These are phyloP conservation scores for Phenganax subtilis DNA, from an alignment of 92 coral and sea anemone genomes.

Conservation along the genomic window DNA sequence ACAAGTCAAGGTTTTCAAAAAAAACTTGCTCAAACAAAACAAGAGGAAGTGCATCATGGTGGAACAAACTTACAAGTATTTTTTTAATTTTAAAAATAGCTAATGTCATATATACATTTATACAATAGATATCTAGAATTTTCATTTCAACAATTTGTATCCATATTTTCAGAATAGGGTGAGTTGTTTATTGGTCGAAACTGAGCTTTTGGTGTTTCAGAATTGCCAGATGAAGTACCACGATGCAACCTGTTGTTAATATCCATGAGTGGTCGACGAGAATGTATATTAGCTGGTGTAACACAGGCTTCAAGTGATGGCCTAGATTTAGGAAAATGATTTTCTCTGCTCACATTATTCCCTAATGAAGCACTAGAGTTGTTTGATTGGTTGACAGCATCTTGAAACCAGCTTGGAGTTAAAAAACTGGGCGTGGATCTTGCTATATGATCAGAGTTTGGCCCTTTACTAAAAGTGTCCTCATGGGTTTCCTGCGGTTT, in stretches of 20 bases:
- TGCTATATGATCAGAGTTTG: background rate
- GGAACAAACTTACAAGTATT: background rate
- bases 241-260: slow-evolving; percentile 22
- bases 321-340: background rate
- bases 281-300: slow-evolving; percentile 12
- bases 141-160: slow-evolving; percentile 6
- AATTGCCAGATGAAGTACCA: background rate
- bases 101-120: slow-evolving; percentile 6
- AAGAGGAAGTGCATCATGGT: background rate
- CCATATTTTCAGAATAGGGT: slow-evolving; percentile 6
- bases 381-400: slow-evolving; percentile 2
- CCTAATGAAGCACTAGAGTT: background rate
- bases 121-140: slow-evolving; percentile 17
- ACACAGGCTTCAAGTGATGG: slow-evolving; percentile 3
- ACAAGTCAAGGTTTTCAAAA: background rate
- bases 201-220: background rate
- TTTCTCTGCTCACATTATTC: background rate
- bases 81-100: slow-evolving; percentile 24
- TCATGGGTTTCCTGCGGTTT: background rate
- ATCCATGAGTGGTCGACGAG: slow-evolving; percentile 36
- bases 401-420: slow-evolving; percentile 27
- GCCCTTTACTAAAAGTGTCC: background rate
- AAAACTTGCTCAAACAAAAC: background rate
- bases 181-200: slow-evolving; percentile 24
- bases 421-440: slow-evolving; percentile 33